Base-by-base conservation (phyloP, 2,113 vertebrate genomes). In the Zeus faber region DNA sequence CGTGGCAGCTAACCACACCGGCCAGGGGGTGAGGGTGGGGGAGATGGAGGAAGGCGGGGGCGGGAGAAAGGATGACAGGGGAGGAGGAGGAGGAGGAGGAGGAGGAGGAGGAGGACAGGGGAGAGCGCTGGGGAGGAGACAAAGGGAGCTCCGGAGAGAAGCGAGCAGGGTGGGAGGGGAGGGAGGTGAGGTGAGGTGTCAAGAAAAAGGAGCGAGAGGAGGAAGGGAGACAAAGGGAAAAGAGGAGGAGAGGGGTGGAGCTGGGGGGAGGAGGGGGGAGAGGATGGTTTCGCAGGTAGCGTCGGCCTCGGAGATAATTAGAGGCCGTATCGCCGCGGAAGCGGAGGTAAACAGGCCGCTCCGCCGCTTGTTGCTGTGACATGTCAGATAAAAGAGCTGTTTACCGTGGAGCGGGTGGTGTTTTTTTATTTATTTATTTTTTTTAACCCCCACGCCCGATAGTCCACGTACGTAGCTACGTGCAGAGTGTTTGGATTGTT, bases 1-100 rank as follows among this genome's bases (percentile, higher is more conserved):
- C 86, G 59, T 89, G 81, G 88, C 89, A 86, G 89, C 84, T 84
- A 93, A 91, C 88, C 88, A 86, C 89, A 88, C 87, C 81, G 87
- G 90, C 89, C 87, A 85, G 89, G 86, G 78, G 78, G 47, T 80
- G 75, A 1, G 10, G 52, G 9, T 35, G 55, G 41, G 56, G 64
- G 46, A 57, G 47, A 47, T 43, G 53, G 69, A 55, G 52, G 49
- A 56, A 55, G 27, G 54, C 26, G 22, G 44, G 7, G 13, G 47
- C 16, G 47, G 10, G 47, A n/a, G 17, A 26, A 27, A 3, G 47
- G 27, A 50, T 1, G 6, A 50, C 1, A 5, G n/a, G 62, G 53
- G 8, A 6, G 24, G 39, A 26, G 52, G 21, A 58, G 41, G 2
- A 65, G 44, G 31, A n/a, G 25, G 54, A 37, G 35, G 43, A 52